These are phyloP conservation scores for Acromyrmex echinatior DNA, from an alignment of 1,140 invertebrate species.

Conservation along the genomic window DNA sequence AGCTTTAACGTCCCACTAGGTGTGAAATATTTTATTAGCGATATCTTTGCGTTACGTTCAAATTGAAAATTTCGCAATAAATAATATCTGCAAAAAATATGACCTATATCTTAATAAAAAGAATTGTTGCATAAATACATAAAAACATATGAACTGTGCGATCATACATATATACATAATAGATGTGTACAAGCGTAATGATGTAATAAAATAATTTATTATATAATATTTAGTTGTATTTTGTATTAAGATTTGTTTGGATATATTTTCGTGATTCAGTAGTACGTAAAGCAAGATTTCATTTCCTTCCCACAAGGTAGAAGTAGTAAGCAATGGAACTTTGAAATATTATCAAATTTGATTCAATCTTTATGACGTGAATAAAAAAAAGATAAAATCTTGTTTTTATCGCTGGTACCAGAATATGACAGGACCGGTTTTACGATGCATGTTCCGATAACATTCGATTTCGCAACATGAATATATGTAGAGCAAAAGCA, in stretches of 20 bases:
- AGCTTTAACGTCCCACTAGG: slow-evolving; percentile 64
- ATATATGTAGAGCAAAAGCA: slow-evolving; percentile 11
- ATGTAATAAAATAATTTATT: not conserved
- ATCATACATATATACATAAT: not conserved
- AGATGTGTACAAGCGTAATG: too few relatives aligned
- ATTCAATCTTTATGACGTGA: slow-evolving; percentile 36
- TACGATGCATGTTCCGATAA: slow-evolving; percentile 50
- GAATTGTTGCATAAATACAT: not conserved
- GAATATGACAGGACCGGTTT: slow-evolving; percentile 56
- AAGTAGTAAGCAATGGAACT: not conserved
- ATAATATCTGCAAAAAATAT: slow-evolving; percentile 20
- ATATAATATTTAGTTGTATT: slow-evolving; percentile 5
- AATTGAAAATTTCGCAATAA: slow-evolving; percentile 49
- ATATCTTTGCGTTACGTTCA: slow-evolving; percentile 48
- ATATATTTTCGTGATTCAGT: not conserved
- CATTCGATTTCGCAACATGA: slow-evolving; percentile 54
- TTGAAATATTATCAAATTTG: slow-evolving; percentile 60
- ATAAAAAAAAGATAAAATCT: slow-evolving; percentile 50
- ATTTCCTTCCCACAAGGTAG: not conserved
- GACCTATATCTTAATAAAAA: not conserved
- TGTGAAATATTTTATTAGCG: slow-evolving; percentile 58
- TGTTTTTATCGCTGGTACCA: slow-evolving; percentile 58
- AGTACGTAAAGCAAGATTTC: slow-evolving; percentile 26
- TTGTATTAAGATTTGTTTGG: slow-evolving; percentile 19
- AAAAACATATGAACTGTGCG: not conserved